phyloP scores from a whole-genome alignment of 2,113 vertebrate genomes.

The Catharus fuscescens region DNA sequence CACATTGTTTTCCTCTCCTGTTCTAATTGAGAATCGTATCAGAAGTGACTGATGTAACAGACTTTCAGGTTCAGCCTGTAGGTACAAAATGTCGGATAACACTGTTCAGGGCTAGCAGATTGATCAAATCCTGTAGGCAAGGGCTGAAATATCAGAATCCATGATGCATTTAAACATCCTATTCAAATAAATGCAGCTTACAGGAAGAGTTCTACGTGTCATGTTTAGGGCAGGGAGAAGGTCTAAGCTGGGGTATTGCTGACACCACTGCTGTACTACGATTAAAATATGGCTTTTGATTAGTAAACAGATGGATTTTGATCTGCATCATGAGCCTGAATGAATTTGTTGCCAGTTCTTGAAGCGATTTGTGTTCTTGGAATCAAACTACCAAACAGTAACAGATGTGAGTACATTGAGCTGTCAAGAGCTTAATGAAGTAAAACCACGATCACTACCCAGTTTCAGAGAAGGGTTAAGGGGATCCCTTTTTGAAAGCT shows the following conservation, averaged over 20 bases:
- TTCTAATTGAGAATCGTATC: not conserved
- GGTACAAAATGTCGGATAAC: not conserved
- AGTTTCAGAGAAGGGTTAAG: slow-evolving; percentile 53
- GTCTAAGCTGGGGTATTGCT: not conserved
- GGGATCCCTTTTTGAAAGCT: slow-evolving; percentile 63
- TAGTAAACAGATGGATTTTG: slow-evolving; percentile 76
- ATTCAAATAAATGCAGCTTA: not conserved
- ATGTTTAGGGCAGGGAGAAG: not conserved
- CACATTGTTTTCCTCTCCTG: not conserved
- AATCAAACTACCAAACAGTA: slow-evolving; percentile 63
- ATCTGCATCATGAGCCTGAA: slow-evolving; percentile 62
- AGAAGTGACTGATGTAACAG: not conserved
- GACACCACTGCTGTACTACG: not conserved
- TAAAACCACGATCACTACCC: slow-evolving; percentile 64
- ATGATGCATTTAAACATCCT: not conserved
- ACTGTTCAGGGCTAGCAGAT: not conserved
- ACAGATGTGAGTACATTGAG: slow-evolving; percentile 75
- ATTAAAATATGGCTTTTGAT: slow-evolving; percentile 70
- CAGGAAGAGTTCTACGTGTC: not conserved
- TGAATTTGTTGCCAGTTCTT: slow-evolving; percentile 68
- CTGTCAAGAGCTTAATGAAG: slow-evolving; percentile 76
- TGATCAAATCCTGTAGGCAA: not conserved
- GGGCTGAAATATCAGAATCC: not conserved
- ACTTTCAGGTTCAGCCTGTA: not conserved
- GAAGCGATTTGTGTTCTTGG: slow-evolving; percentile 71